Percentiles rank a stretch among this genome's conserved stretches.
These are phyloP conservation scores for Meloidogyne floridensis DNA, from an alignment of 1,140 invertebrate genomes.

Conservation along the genomic window DNA sequence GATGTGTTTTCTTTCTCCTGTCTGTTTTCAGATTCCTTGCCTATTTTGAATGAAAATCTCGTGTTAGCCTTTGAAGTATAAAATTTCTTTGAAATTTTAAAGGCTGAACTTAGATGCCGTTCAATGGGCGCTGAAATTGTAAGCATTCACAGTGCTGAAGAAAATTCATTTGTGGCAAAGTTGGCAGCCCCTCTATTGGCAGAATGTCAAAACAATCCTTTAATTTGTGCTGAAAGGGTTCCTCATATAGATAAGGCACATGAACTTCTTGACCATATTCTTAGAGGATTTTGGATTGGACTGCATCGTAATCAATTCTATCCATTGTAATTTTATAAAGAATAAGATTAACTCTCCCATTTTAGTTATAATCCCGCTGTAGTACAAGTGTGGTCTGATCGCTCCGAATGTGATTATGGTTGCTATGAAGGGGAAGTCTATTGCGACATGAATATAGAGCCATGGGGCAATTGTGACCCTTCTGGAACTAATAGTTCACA, in stretches of 20 bases:
- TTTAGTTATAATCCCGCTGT: background rate
- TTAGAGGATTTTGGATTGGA: conserved; percentile 9
- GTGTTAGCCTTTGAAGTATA: no score
- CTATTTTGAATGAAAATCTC: no score
- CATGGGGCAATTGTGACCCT: background rate
- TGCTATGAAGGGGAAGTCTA: conserved; percentile 4
- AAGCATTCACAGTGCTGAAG: background rate
- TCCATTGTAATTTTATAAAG: background rate
- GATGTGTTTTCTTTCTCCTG: no score
- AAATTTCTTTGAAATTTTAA: background rate
- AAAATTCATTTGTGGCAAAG: background rate
- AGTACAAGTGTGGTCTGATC: conserved; percentile 1
- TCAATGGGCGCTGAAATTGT: background rate
- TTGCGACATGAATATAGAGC: background rate
- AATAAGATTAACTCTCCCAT: background rate
- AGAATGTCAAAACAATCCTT: conserved; percentile 7
- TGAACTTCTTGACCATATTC: background rate
- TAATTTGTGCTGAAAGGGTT: background rate
- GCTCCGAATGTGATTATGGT: background rate
- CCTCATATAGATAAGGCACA: background rate
- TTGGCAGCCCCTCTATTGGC: background rate
- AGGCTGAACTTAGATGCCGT: conserved; percentile 1
- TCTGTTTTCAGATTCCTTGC: no score
- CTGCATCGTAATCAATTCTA: background rate
- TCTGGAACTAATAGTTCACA: background rate